Percentiles rank a stretch among this genome's conserved stretches.
phyloP scores from a whole-genome alignment of 1,140 invertebrate genomes.

The Euura lappo region DNA sequence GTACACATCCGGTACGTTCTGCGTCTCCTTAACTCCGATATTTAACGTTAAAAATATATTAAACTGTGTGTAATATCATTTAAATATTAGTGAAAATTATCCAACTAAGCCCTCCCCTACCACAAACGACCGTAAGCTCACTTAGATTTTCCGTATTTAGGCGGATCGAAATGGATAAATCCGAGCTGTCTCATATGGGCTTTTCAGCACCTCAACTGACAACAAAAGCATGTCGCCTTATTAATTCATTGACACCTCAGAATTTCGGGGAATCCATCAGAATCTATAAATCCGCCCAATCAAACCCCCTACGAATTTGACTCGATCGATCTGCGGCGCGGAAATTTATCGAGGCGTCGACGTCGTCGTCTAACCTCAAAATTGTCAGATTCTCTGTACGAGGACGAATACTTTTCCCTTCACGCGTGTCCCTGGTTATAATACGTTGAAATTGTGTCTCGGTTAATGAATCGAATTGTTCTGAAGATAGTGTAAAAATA shows the following conservation, averaged over 20 bases:
- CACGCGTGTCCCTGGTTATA: no score
- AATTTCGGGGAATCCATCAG: no score
- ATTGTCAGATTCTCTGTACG: not conserved
- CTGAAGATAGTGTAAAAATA: no score
- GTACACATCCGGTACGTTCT: constrained; percentile 37
- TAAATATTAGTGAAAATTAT: constrained; percentile 23
- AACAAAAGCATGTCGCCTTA: constrained; percentile 15
- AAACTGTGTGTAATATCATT: constrained; percentile 19
- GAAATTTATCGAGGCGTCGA: no score
- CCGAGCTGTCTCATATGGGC: constrained; percentile 9
- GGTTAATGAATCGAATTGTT: no score
- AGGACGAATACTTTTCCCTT: not conserved
- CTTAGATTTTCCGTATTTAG: constrained; percentile 21
- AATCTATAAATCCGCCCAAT: no score
- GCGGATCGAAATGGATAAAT: constrained; percentile 32
- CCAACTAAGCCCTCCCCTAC: constrained; percentile 6
- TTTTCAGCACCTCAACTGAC: not conserved
- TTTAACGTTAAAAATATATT: constrained; percentile 23
- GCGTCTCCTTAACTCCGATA: not conserved
- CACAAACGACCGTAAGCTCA: not conserved
- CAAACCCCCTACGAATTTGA: no score
- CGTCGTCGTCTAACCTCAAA: not conserved
- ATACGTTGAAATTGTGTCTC: no score
- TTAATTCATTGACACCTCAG: not conserved
- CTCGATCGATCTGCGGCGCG: no score